These are phyloP conservation scores for Isaurus tuberculatus DNA, from an alignment of 92 coral and sea anemone species.

Conservation along the genomic window DNA sequence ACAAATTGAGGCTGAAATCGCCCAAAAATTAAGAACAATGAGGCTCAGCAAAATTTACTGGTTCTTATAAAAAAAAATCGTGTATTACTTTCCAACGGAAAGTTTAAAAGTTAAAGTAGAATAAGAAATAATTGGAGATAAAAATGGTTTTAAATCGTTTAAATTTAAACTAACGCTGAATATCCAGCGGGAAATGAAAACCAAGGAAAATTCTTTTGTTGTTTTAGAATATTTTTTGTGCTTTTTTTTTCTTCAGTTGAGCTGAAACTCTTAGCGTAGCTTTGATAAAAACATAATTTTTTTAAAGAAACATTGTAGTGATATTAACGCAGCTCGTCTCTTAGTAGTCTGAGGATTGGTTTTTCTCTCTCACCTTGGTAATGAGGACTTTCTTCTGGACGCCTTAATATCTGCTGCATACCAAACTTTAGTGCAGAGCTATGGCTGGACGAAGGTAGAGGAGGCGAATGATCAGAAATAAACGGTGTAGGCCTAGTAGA, in stretches of 20 bases:
- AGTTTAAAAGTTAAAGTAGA: neutral
- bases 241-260: neutral
- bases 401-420: neutral
- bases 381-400: constrained; percentile 20
- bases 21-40: too few relatives aligned
- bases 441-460: constrained; percentile 27
- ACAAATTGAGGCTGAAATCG: too few relatives aligned
- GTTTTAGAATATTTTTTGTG: too few relatives aligned
- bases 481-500: constrained; percentile 8
- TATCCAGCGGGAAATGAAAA: neutral
- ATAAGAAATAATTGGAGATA: neutral
- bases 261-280: neutral
- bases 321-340: neutral
- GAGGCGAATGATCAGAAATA: constrained; percentile 18
- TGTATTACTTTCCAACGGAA: neutral
- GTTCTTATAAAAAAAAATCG: too few relatives aligned
- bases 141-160: neutral
- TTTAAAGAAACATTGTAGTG: neutral
- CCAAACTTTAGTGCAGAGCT: constrained; percentile 23
- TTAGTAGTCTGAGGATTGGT: neutral
- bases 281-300: neutral
- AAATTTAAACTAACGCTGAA: neutral
- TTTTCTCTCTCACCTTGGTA: constrained; percentile 25
- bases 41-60: too few relatives aligned
- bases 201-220: neutral